phyloP scores from a whole-genome alignment of 53 echinoderm and acorn worm species.

The Temnopleurus reevesii region DNA sequence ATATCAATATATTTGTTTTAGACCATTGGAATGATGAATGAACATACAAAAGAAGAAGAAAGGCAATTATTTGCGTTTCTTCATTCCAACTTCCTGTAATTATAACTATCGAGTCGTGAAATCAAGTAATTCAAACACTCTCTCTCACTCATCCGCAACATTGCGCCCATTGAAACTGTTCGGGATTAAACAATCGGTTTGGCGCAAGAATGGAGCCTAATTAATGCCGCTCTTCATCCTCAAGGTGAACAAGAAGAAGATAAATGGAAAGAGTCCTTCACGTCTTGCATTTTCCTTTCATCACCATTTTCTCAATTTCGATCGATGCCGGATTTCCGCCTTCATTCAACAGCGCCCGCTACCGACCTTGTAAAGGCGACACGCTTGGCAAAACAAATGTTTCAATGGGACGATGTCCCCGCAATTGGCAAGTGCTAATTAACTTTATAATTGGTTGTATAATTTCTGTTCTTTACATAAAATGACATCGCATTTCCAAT shows the following conservation, averaged over 20 bases:
- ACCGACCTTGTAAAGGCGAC: constrained; percentile 33
- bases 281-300: not conserved
- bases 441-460: too few relatives aligned
- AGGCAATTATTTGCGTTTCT: not conserved
- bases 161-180: not conserved
- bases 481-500: too few relatives aligned
- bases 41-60: not conserved
- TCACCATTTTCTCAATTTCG: not conserved
- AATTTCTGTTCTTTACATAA: too few relatives aligned
- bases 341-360: constrained; percentile 40
- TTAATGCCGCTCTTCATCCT: not conserved
- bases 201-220: not conserved
- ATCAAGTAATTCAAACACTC: not conserved
- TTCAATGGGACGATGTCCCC: too few relatives aligned
- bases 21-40: not conserved
- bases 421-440: too few relatives aligned
- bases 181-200: constrained; percentile 23
- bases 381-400: too few relatives aligned
- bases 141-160: not conserved
- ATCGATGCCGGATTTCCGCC: constrained; percentile 41
- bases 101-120: not conserved
- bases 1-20: too few relatives aligned
- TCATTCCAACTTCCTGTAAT: constrained; percentile 8
- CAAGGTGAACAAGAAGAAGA: not conserved
- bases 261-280: not conserved